Conservation (phyloP, 2,888 invertebrate genomes). For the Dynastes grantii region DNA sequence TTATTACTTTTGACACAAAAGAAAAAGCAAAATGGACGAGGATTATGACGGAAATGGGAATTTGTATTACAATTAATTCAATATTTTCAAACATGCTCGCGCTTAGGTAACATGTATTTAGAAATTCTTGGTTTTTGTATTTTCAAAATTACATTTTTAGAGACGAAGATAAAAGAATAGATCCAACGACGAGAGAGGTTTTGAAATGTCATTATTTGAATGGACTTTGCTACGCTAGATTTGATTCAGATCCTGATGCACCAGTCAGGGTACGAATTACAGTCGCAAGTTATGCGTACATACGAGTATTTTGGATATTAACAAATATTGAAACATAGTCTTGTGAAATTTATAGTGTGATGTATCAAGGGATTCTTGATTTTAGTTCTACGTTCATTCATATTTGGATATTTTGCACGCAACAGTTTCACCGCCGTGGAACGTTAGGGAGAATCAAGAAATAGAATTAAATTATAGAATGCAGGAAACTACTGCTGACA, state of each 20-base stretch:
- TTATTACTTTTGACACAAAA: slow-evolving; percentile 70
- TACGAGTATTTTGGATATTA: too few relatives aligned
- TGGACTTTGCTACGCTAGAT: slow-evolving; percentile 70
- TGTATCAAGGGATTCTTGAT: not conserved
- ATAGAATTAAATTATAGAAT: slow-evolving; percentile 69
- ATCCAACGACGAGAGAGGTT: slow-evolving; percentile 45
- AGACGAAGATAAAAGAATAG: slow-evolving; percentile 37
- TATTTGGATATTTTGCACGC: slow-evolving; percentile 74
- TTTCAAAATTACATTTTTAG: slow-evolving; percentile 38
- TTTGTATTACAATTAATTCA: slow-evolving; percentile 79
- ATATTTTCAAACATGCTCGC: slow-evolving; percentile 72
- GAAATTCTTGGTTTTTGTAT: too few relatives aligned
- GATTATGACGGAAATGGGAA: slow-evolving; percentile 79
- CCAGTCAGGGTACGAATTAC: slow-evolving; percentile 64
- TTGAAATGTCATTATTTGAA: slow-evolving; percentile 70
- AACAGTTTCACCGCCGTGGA: slow-evolving; percentile 63
- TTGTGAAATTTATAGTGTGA: too few relatives aligned
- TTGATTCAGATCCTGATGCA: slow-evolving; percentile 68
- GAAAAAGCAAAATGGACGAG: slow-evolving; percentile 69
- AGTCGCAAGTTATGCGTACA: not conserved
- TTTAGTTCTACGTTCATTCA: slow-evolving; percentile 76
- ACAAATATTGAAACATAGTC: too few relatives aligned
- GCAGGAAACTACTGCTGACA: slow-evolving; percentile 72
- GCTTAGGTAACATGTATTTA: slow-evolving; percentile 66
- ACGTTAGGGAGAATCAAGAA: slow-evolving; percentile 68